Evolutionary conservation across 53 echinoderm and acorn worm genomes (phyloP).

Genomic region (Paracentrotus lividus): DNA sequence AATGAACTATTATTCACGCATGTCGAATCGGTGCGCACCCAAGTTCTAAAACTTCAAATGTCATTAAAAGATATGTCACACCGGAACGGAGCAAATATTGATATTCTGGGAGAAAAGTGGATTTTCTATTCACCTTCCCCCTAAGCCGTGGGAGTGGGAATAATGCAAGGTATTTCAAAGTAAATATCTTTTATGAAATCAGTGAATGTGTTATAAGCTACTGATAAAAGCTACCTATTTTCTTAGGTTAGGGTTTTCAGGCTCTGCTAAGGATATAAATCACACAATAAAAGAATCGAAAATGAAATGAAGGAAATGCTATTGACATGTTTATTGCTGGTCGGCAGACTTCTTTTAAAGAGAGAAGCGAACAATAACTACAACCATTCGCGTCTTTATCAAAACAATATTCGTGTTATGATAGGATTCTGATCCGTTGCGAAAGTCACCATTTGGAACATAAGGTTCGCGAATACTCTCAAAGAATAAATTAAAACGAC

Average conservation of each 20-base stretch:
- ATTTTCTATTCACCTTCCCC: constrained; percentile 28
- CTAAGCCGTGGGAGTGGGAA: constrained; percentile 50
- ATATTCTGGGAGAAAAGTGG: constrained; percentile 17
- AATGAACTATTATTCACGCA: constrained; percentile 9
- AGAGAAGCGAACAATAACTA: background rate
- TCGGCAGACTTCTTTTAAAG: background rate
- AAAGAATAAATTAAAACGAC: background rate
- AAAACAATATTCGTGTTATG: constrained; percentile 8
- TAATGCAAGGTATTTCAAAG: constrained; percentile 30
- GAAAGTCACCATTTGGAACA: background rate
- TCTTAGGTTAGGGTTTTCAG: background rate
- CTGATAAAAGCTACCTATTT: constrained; percentile 47
- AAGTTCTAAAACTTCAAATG: background rate
- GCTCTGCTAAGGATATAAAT: constrained; percentile 9
- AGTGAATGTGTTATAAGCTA: constrained; percentile 33
- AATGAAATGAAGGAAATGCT: background rate
- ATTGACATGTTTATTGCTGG: background rate
- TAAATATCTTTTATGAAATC: constrained; percentile 11
- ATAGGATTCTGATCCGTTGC: constrained; percentile 22
- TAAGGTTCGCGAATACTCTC: background rate
- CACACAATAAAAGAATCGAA: constrained; percentile 12
- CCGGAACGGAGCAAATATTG: constrained; percentile 41
- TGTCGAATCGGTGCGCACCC: background rate
- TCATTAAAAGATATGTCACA: constrained; percentile 4
- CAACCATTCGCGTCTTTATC: background rate